Evolutionary conservation across 2,113 vertebrate genomes (phyloP).

Genomic region (Reinhardtius hippoglossoides): DNA sequence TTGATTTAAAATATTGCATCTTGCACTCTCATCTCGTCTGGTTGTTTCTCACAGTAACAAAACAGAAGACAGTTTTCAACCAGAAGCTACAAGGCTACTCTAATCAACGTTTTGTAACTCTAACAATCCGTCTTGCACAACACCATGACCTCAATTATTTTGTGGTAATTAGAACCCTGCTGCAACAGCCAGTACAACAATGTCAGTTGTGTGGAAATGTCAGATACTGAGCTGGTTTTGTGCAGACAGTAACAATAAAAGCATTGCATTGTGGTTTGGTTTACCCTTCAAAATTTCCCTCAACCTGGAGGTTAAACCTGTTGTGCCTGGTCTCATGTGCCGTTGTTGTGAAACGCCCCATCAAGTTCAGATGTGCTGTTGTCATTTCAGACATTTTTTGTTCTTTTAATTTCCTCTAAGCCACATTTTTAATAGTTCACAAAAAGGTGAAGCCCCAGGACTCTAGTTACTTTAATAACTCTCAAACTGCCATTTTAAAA

Average conservation of each 20-base stretch:
- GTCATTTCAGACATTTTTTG: not conserved
- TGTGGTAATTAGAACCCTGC: not conserved
- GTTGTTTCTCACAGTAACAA: not conserved
- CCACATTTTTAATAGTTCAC: not conserved
- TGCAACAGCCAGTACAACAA: not conserved
- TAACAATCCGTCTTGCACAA: not conserved
- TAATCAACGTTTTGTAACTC: too few species aligned
- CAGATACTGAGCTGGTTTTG: not conserved
- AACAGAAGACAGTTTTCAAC: not conserved
- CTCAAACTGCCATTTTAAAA: not conserved
- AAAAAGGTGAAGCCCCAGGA: not conserved
- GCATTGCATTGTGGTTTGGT: slow-evolving; percentile 21
- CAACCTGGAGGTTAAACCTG: slow-evolving; percentile 56
- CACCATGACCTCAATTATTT: not conserved
- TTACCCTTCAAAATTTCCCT: not conserved
- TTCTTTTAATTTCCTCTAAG: not conserved
- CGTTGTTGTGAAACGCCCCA: slow-evolving; percentile 6
- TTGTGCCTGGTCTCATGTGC: slow-evolving; percentile 35
- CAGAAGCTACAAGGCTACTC: not conserved
- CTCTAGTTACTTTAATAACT: not conserved
- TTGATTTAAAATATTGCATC: not conserved
- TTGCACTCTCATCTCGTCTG: not conserved
- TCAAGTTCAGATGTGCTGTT: not conserved
- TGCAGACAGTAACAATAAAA: slow-evolving; percentile 37
- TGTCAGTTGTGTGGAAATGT: not conserved